Evolutionary conservation across 2,113 vertebrate species (phyloP), one percentile per base, ranked within the genome.

Genomic region (Brachyistius frenatus): DNA sequence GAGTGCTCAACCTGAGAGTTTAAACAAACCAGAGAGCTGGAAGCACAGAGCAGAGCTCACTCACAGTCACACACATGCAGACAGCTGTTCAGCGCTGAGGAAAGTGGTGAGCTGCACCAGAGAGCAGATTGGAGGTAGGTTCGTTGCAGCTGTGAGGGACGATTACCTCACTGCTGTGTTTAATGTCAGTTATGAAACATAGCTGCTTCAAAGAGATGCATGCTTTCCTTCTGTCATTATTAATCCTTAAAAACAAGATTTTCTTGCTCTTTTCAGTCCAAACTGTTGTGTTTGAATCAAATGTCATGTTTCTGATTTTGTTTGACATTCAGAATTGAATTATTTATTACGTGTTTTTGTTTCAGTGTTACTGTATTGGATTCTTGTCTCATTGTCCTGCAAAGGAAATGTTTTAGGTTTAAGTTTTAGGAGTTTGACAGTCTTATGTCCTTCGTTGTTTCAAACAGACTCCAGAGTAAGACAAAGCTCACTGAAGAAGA

Each of bases 1-100:
- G 84, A 86, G 86, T 64, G 86, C 86, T 90, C 89, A 85, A 89
- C 91, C 88, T 92, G 90, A 92, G 88, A 88, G 92, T 92, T 93
- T 88, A 90, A 93, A 92, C 89, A 89, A 91, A 91, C 86, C 90
- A 85, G 90, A 83, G 53, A 81, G 55, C 71, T 72, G 74, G 83
- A 80, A 72, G 76, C 37, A 66, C 76, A 56, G 81, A 88, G 73
- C 80, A 83, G 76, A 81, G 71, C 76, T 60, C 56, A 73, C 87
- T 78, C 68, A 74, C 58, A 39, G 63, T 33, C 67, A 44, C 56
- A 41, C 75, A 55, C 46, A 31, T 13, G 46, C 76, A 15, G 16
- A 76, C 84, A 91, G 84, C 88, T 87, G 84, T 49, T 52, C 30
- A 69, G 63, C 5, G 35, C 63, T 62, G 78, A 82, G 61, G 73